phyloP scores from a whole-genome alignment of 2,797 vertebrate genomes.

The Sphenopsis melanotis region DNA sequence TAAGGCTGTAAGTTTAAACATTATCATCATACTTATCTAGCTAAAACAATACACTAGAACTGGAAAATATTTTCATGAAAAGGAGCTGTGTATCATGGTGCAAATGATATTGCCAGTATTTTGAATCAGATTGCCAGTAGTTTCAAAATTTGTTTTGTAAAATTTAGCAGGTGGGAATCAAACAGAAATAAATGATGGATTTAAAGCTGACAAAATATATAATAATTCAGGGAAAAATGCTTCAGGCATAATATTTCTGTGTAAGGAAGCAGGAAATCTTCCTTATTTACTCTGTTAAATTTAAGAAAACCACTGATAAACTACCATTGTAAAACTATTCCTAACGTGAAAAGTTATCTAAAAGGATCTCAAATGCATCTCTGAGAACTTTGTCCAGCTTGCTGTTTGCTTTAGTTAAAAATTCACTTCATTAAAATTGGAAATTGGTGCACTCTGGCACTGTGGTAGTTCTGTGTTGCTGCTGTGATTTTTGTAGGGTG shows the following conservation, averaged over 20 bases:
- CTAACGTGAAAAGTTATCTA: background rate
- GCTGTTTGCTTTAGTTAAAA: background rate
- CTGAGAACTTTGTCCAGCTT: background rate
- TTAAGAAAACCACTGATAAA: background rate
- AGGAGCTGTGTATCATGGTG: background rate
- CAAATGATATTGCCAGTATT: background rate
- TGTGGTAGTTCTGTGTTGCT: background rate
- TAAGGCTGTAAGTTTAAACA: background rate
- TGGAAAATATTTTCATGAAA: background rate
- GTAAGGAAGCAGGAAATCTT: background rate
- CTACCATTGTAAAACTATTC: background rate
- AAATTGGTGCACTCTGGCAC: background rate
- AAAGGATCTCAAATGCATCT: background rate
- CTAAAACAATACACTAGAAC: background rate
- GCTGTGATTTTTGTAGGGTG: background rate
- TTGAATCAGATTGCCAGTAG: background rate
- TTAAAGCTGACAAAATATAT: background rate
- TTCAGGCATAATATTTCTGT: background rate
- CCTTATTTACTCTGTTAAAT: background rate
- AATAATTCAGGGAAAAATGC: background rate
- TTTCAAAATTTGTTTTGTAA: background rate
- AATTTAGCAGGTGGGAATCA: background rate
- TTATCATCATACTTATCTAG: background rate
- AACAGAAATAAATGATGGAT: background rate
- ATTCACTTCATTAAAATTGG: background rate